Evolutionary conservation across 2,888 invertebrate species (phyloP).

Genomic region (Creontiades dilutus): DNA sequence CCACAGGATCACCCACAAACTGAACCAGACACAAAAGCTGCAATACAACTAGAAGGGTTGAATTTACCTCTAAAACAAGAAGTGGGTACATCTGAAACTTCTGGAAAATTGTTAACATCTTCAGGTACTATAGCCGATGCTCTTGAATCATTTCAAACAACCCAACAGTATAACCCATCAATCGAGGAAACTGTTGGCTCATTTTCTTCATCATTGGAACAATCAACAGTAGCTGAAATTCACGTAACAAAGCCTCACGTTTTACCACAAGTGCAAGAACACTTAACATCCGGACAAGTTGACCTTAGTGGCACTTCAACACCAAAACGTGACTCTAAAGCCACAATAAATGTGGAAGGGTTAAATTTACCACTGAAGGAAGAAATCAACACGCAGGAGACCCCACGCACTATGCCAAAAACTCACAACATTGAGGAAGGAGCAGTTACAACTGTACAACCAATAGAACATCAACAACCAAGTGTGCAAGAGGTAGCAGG

Average conservation of each 20-base stretch:
- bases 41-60: constrained; percentile 4
- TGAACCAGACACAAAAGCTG: constrained; percentile 24
- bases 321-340: not conserved
- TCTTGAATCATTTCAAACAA: not conserved
- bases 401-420: constrained; percentile 4
- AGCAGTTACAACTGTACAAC: not conserved
- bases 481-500: constrained; percentile 61
- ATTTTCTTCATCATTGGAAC: not conserved
- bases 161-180: constrained; percentile 23
- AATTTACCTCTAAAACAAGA: constrained; percentile 12
- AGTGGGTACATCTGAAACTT: constrained; percentile 18
- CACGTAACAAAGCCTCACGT: not conserved
- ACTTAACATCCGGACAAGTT: not conserved
- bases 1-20: not conserved
- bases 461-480: constrained; percentile 1
- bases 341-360: constrained; percentile 42
- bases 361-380: constrained; percentile 43
- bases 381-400: constrained; percentile 40
- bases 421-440: not conserved
- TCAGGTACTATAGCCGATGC: not conserved
- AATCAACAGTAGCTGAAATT: not conserved
- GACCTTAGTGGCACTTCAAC: not conserved
- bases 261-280: constrained; percentile 33
- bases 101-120: not conserved
- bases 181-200: constrained; percentile 18